These are phyloP conservation scores for Drosophila sp. DNA, from an alignment of 1,140 invertebrate species.

Conservation along the genomic window DNA sequence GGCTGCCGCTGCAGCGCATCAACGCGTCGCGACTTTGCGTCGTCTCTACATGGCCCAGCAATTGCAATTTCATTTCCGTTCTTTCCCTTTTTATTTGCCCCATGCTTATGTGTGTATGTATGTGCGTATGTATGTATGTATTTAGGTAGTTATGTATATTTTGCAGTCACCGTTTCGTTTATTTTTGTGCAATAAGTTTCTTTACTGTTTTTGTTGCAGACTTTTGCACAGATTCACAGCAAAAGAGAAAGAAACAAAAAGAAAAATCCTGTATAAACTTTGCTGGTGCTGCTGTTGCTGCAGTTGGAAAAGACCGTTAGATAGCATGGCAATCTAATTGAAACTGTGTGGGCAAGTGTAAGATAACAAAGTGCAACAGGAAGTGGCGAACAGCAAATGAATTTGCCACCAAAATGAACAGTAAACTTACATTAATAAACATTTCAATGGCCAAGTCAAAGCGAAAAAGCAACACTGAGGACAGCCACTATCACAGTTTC, in stretches of 20 bases:
- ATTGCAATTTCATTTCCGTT: slow-evolving; percentile 80
- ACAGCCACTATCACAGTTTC: too few species aligned
- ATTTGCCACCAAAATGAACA: slow-evolving; percentile 54
- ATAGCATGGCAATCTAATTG: slow-evolving; percentile 50
- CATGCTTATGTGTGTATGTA: slow-evolving; percentile 23
- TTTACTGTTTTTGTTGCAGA: slow-evolving; percentile 34
- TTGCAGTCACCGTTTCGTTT: slow-evolving; percentile 50
- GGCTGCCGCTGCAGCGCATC: slow-evolving; percentile 40
- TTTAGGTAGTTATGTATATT: slow-evolving; percentile 33
- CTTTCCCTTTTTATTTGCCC: slow-evolving; percentile 56
- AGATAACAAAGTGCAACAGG: slow-evolving; percentile 46
- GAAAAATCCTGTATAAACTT: slow-evolving; percentile 51
- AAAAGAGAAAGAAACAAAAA: slow-evolving; percentile 10
- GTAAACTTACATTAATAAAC: slow-evolving; percentile 43
- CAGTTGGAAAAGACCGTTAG: slow-evolving; percentile 2
- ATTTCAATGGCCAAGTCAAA: slow-evolving; percentile 35
- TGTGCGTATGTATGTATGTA: slow-evolving; percentile 20
- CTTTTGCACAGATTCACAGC: slow-evolving; percentile 12
- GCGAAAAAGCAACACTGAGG: not conserved
- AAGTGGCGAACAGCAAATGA: slow-evolving; percentile 52
- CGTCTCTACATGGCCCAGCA: slow-evolving; percentile 73
- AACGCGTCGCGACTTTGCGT: slow-evolving; percentile 75
- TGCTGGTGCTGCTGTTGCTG: not conserved
- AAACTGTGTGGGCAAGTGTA: slow-evolving; percentile 33
- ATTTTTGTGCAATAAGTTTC: slow-evolving; percentile 68